phyloP scores from a whole-genome alignment of 2,113 vertebrate genomes.

The Saimiri boliviensis region DNA sequence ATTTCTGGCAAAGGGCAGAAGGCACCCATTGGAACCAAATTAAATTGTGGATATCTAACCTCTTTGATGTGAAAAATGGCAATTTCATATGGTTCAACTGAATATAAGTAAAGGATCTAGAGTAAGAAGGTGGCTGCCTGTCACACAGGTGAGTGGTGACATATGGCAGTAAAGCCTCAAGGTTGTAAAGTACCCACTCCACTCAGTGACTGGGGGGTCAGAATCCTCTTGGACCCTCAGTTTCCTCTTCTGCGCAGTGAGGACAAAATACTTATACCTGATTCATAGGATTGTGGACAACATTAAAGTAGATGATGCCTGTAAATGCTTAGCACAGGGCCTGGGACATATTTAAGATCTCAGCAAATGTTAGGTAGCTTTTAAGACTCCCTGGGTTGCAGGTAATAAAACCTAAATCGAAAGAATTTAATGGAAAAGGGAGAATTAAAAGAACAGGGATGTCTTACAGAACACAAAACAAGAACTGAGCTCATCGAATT shows the following conservation, averaged over 20 bases:
- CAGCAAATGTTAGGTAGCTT: not conserved
- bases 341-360: not conserved
- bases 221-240: not conserved
- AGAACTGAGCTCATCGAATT: not conserved
- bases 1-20: not conserved
- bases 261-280: not conserved
- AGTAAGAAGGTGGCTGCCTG: not conserved
- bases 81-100: not conserved
- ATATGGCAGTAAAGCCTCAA: accelerated
- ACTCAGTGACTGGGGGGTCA: too few species aligned
- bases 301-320: not conserved
- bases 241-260: not conserved
- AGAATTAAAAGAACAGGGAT: not conserved
- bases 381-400: not conserved
- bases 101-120: not conserved
- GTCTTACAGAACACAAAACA: not conserved
- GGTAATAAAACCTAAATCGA: not conserved
- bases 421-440: not conserved
- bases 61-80: not conserved
- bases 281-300: not conserved
- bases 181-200: not conserved
- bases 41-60: not conserved
- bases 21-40: not conserved
- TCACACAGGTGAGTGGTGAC: not conserved
- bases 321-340: not conserved